Conservation (phyloP, 2,113 vertebrate species). For the Isichthys henryi region DNA sequence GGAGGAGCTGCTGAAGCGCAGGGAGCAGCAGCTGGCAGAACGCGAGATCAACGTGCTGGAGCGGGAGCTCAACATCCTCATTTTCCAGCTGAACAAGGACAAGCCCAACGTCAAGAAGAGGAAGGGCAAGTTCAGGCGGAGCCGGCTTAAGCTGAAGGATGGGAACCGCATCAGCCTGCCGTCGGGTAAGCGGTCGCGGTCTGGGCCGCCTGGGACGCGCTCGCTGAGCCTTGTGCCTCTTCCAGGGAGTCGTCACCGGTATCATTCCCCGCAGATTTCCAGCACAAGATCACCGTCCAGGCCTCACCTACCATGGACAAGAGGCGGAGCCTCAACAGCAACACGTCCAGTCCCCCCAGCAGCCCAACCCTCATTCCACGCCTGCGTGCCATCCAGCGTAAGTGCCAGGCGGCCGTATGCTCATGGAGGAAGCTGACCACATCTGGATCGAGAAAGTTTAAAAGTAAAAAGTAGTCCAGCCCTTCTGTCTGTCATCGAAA, state of each 20-base stretch:
- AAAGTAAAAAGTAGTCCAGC: neutral
- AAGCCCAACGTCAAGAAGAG: slow-evolving; percentile 89
- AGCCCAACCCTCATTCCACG: slow-evolving; percentile 87
- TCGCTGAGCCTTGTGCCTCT: too few species aligned
- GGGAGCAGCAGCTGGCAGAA: slow-evolving; percentile 86
- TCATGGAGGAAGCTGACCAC: neutral
- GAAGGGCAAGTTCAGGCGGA: slow-evolving; percentile 87
- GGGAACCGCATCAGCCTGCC: slow-evolving; percentile 92
- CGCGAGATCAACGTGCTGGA: slow-evolving; percentile 89
- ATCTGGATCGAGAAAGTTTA: neutral
- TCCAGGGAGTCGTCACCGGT: neutral
- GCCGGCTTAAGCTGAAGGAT: slow-evolving; percentile 84
- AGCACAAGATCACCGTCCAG: slow-evolving; percentile 96
- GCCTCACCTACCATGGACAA: slow-evolving; percentile 89
- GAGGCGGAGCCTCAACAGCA: slow-evolving; percentile 82
- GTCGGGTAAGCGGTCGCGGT: slow-evolving; percentile 64
- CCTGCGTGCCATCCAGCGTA: slow-evolving; percentile 87
- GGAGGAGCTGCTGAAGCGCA: slow-evolving; percentile 79
- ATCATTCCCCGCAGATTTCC: slow-evolving; percentile 71
- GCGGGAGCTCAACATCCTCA: slow-evolving; percentile 88
- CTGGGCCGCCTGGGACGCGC: too few species aligned
- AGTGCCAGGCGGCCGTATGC: slow-evolving; percentile 36
- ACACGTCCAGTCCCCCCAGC: slow-evolving; percentile 79
- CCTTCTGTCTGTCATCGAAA: neutral
- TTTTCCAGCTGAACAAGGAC: slow-evolving; percentile 92